Conservation (phyloP, 2,113 vertebrate genomes). For the Vulpes ferrilata region DNA sequence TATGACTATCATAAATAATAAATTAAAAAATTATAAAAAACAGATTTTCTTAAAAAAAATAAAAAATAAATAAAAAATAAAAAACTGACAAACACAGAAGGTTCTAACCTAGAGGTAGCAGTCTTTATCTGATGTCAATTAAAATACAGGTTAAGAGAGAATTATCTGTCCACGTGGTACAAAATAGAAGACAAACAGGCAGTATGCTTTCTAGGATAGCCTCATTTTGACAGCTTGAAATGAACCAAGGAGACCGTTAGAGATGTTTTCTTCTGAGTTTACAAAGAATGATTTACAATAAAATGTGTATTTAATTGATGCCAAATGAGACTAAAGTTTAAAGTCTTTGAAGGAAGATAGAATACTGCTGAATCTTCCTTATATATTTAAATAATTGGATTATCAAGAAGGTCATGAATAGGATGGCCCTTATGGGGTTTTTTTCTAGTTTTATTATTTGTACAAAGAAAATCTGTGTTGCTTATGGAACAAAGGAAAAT, state of each 20-base stretch:
- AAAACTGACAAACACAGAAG: neutral
- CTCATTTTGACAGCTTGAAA: neutral
- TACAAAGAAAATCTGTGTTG: conserved; percentile 43
- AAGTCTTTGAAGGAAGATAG: neutral
- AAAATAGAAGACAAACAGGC: neutral
- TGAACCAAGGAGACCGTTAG: neutral
- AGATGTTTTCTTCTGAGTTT: neutral
- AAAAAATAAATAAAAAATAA: neutral
- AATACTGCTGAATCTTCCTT: neutral
- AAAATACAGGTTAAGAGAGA: neutral
- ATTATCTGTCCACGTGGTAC: neutral
- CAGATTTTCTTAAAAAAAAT: too few relatives aligned
- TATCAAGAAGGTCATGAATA: conserved; percentile 20
- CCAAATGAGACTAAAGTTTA: conserved; percentile 42
- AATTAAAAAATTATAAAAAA: too few relatives aligned
- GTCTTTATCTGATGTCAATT: neutral
- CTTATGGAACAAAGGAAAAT: conserved; percentile 26
- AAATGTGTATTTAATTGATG: conserved; percentile 20
- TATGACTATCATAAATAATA: too few relatives aligned
- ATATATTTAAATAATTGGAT: neutral
- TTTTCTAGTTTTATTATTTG: neutral
- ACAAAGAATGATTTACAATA: neutral
- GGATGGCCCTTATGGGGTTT: neutral
- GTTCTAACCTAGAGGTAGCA: conserved; percentile 1
- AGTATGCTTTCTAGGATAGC: neutral